These are phyloP conservation scores for Synergus japonicus DNA, from an alignment of 2,888 invertebrate species.

Conservation along the genomic window DNA sequence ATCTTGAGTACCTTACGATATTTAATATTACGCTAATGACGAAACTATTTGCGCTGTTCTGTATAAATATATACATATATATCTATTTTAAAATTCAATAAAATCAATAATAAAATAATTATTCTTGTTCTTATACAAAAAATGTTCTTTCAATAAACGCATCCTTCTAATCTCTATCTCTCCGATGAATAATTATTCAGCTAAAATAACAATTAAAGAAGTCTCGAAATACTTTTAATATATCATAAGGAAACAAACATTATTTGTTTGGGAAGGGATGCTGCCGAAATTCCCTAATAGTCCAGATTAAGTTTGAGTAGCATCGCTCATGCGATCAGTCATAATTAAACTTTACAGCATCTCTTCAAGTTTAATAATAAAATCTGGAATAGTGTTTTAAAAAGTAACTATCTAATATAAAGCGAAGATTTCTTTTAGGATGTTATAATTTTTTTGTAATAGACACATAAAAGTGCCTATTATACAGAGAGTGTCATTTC, in stretches of 20 bases:
- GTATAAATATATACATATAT: constrained; percentile 56
- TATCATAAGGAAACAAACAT: too few relatives aligned
- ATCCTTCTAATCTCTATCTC: neutral
- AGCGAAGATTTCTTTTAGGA: neutral
- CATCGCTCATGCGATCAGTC: neutral
- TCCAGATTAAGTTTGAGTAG: neutral
- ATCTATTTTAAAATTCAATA: constrained; percentile 72
- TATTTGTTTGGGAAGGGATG: neutral
- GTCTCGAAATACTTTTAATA: too few relatives aligned
- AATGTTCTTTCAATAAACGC: neutral
- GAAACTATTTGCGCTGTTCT: constrained; percentile 68
- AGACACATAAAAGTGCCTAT: neutral
- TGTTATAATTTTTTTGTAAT: constrained; percentile 1
- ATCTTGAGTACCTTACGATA: constrained; percentile 46
- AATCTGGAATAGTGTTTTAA: constrained; percentile 2
- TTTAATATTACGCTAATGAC: constrained; percentile 56
- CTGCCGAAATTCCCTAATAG: neutral
- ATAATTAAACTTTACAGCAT: neutral
- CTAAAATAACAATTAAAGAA: too few relatives aligned
- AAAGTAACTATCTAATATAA: constrained; percentile 11
- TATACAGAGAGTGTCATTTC: neutral
- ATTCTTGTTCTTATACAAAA: constrained; percentile 22
- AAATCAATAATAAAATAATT: constrained; percentile 64
- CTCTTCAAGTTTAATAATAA: neutral
- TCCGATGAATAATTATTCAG: too few relatives aligned